A percentile compares a stretch with the other conserved stretches of the same genome.
Conservation (phyloP, 2,888 invertebrate species). For the Noctua pronuba region DNA sequence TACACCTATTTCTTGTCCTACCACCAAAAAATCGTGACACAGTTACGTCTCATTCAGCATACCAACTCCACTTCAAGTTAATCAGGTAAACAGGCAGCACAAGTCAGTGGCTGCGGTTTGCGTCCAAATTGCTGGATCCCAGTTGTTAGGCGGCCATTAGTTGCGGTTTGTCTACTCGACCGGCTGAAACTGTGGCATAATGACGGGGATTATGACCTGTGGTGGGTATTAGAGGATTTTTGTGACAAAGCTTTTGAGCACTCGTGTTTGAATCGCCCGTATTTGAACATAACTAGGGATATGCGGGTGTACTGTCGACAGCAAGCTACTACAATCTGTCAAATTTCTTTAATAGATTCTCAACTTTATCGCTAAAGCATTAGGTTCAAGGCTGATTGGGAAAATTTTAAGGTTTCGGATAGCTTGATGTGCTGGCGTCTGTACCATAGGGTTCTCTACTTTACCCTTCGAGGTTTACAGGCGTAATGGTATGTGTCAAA, state of each 20-base stretch:
- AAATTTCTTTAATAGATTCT: too few species aligned
- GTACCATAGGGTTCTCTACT: not conserved
- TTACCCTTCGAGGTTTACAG: not conserved
- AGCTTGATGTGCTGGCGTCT: too few species aligned
- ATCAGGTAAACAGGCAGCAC: constrained; percentile 63
- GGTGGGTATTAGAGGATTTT: constrained; percentile 37
- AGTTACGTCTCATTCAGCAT: constrained; percentile 60
- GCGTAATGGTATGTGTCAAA: too few species aligned
- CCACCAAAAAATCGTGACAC: constrained; percentile 66
- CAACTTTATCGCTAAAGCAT: too few species aligned
- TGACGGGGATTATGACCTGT: constrained; percentile 57
- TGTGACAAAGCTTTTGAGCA: constrained; percentile 16
- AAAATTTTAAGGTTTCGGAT: too few species aligned
- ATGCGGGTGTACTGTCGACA: not conserved
- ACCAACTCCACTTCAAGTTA: constrained; percentile 57
- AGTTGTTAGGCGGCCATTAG: constrained; percentile 62
- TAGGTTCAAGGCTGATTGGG: too few species aligned
- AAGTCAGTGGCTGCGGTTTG: constrained; percentile 69
- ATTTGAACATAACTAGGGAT: not conserved
- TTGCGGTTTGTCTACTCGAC: constrained; percentile 62
- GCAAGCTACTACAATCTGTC: too few species aligned
- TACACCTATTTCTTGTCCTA: not conserved
- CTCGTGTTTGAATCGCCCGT: not conserved
- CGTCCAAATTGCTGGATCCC: constrained; percentile 67
- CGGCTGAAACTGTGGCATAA: constrained; percentile 59